Percentiles rank a stretch among this genome's conserved stretches.
phyloP scores from a whole-genome alignment of 2,888 invertebrate genomes.

The Julus scanicus region DNA sequence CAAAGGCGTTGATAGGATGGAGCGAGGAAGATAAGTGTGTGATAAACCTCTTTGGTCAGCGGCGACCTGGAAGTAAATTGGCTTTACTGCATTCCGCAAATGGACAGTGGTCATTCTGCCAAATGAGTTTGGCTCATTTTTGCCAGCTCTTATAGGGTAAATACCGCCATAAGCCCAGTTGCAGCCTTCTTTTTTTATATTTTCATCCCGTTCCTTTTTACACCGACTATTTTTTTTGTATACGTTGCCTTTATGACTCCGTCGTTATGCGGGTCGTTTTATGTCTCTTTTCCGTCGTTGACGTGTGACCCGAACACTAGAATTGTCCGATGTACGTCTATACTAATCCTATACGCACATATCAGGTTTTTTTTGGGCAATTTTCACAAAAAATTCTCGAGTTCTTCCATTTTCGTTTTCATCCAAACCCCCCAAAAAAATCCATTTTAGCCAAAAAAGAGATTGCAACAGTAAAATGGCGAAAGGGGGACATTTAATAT shows the following conservation, averaged over 20 bases:
- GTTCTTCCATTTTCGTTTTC: not conserved
- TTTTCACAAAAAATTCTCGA: not conserved
- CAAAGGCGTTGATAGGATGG: not conserved
- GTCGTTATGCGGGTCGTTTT: conserved; percentile 11
- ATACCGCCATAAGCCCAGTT: not conserved
- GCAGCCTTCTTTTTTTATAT: not conserved
- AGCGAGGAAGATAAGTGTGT: not conserved
- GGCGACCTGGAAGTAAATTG: not conserved
- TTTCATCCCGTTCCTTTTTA: not conserved
- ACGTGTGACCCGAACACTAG: not conserved
- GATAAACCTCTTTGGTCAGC: conserved; percentile 19
- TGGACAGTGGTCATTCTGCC: conserved; percentile 1
- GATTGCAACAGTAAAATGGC: not conserved
- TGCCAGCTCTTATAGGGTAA: not conserved
- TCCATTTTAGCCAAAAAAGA: not conserved
- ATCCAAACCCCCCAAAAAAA: not conserved
- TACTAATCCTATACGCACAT: not conserved
- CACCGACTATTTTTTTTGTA: not conserved
- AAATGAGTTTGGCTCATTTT: conserved; percentile 19
- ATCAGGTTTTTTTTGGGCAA: not conserved
- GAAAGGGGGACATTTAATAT: not conserved
- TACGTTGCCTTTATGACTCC: not conserved
- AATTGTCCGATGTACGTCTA: not conserved
- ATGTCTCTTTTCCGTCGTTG: not conserved
- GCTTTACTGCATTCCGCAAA: conserved; percentile 10